phyloP scores from a whole-genome alignment of 1,140 invertebrate genomes.

The Acyrthosiphon pisum region DNA sequence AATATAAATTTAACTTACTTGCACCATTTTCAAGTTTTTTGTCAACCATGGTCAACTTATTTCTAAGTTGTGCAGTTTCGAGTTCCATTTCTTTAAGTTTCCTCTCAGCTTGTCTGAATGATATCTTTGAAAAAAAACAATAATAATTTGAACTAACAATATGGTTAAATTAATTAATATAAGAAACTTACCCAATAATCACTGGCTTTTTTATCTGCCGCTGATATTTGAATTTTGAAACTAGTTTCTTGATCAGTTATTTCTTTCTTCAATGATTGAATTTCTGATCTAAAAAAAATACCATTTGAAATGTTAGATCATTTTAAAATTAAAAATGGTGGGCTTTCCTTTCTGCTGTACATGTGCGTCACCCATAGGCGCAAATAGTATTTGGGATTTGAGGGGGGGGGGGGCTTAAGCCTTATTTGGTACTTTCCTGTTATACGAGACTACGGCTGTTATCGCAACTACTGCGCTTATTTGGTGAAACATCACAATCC shows the following conservation, averaged over 20 bases:
- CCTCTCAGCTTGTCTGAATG: conserved; percentile 75
- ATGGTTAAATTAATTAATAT: background rate
- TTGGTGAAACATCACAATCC: too few species aligned
- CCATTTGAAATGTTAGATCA: background rate
- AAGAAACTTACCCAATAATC: conserved; percentile 43
- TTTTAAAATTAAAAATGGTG: background rate
- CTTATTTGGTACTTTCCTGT: too few species aligned
- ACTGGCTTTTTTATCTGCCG: conserved; percentile 72
- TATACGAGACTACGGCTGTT: too few species aligned
- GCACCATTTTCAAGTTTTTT: conserved; percentile 61
- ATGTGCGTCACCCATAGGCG: too few species aligned
- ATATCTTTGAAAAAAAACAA: conserved; percentile 64
- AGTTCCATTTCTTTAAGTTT: conserved; percentile 78
- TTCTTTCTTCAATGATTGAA: conserved; percentile 78
- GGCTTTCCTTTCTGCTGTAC: too few species aligned
- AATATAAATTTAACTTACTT: conserved; percentile 16
- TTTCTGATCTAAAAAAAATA: conserved; percentile 69
- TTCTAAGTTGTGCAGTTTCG: conserved; percentile 76
- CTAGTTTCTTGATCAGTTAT: conserved; percentile 80
- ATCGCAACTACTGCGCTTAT: too few species aligned
- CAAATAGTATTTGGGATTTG: too few species aligned
- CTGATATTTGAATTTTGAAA: conserved; percentile 76
- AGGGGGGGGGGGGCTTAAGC: too few species aligned
- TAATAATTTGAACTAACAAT: background rate
- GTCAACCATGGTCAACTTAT: conserved; percentile 72